These are phyloP conservation scores for Romanogobio albipinnatus DNA, from an alignment of 2,113 vertebrate genomes.

Conservation along the genomic window DNA sequence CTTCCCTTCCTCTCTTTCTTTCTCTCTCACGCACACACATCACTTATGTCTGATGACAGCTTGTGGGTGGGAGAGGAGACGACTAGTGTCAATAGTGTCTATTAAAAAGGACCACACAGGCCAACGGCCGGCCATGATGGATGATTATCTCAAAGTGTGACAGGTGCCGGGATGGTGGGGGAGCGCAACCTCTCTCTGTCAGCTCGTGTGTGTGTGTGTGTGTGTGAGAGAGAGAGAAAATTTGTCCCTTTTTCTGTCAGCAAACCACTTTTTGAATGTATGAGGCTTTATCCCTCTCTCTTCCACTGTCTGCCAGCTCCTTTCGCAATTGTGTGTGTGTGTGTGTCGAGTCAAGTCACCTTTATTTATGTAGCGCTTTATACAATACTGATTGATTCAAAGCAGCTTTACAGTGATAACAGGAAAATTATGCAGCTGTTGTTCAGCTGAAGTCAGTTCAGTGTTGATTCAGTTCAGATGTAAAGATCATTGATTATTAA, in stretches of 20 bases:
- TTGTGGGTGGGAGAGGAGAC: slow-evolving; percentile 89
- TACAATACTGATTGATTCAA: too few relatives aligned
- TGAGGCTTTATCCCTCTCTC: slow-evolving; percentile 42
- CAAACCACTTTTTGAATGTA: slow-evolving; percentile 32
- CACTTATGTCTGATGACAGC: slow-evolving; percentile 75
- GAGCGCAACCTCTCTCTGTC: slow-evolving; percentile 60
- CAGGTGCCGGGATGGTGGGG: slow-evolving; percentile 83
- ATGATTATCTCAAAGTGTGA: slow-evolving; percentile 96
- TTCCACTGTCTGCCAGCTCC: slow-evolving; percentile 42
- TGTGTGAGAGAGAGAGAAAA: slow-evolving; percentile 3
- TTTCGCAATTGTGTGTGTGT: slow-evolving; percentile 47
- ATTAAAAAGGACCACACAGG: slow-evolving; percentile 94
- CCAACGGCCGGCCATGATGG: slow-evolving; percentile 89
- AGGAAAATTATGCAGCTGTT: too few relatives aligned
- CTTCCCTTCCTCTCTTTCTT: slow-evolving; percentile 40
- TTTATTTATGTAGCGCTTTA: too few relatives aligned
- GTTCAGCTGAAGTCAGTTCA: too few relatives aligned
- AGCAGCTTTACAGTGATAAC: too few relatives aligned
- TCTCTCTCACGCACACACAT: slow-evolving; percentile 6
- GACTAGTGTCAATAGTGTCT: slow-evolving; percentile 92
- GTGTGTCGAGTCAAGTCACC: not conserved
- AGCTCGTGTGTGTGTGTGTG: slow-evolving; percentile 13
- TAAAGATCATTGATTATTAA: too few relatives aligned
- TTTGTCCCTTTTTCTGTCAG: slow-evolving; percentile 59
- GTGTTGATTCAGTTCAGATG: too few relatives aligned